phyloP scores from a whole-genome alignment of 2,113 vertebrate genomes.

The Nipponia nippon region DNA sequence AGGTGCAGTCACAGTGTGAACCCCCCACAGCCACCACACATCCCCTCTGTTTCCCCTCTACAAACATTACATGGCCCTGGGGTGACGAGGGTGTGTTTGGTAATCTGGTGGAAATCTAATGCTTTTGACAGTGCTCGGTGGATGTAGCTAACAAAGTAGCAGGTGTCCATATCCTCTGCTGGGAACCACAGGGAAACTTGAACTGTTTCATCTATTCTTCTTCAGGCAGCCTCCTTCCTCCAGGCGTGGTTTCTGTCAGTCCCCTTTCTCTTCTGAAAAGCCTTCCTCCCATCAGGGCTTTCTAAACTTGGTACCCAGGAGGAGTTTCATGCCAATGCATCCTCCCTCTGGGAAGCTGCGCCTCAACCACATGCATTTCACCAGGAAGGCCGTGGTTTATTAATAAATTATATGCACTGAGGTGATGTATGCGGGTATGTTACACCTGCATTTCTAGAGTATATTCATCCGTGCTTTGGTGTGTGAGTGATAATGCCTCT shows the following conservation, averaged over 20 bases:
- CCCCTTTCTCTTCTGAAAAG: neutral
- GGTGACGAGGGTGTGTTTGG: rapidly evolving
- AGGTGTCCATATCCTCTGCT: rapidly evolving
- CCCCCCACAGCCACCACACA: rapidly evolving
- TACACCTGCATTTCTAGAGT: neutral
- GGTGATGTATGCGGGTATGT: neutral
- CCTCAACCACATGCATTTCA: neutral
- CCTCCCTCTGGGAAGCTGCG: neutral
- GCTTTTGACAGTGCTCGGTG: neutral
- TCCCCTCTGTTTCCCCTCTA: neutral
- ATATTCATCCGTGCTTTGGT: neutral
- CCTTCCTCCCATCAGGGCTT: neutral
- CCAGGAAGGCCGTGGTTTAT: neutral
- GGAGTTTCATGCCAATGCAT: neutral
- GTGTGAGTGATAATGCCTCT: neutral
- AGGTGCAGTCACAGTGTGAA: neutral
- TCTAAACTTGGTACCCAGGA: neutral
- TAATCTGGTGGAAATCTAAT: neutral
- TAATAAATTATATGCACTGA: neutral
- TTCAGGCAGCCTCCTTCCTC: neutral
- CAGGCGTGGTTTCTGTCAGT: neutral
- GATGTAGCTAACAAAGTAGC: neutral
- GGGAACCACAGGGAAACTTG: neutral
- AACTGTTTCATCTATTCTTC: neutral
- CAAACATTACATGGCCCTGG: neutral